Evolutionary conservation across 2,797 vertebrate genomes (phyloP).

Genomic region (Hoplostethus atlanticus): DNA sequence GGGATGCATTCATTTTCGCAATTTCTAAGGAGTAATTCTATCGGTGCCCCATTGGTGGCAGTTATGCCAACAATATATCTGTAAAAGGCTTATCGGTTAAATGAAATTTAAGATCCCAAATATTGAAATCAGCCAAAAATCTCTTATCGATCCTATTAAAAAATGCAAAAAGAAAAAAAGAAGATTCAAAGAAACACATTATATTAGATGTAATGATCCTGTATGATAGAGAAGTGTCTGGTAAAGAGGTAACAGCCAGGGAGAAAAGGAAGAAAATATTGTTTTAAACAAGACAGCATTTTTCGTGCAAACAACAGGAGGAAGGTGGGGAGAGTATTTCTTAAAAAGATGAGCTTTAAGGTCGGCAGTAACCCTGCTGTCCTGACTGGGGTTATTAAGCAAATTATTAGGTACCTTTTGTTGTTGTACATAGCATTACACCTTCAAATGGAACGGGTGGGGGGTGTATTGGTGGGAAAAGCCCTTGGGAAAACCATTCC

Average conservation of each 20-base stretch:
- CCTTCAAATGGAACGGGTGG: conserved; percentile 16
- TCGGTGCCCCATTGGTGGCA: too few relatives aligned
- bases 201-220: conserved; percentile 38
- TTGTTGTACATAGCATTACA: conserved; percentile 45
- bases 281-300: conserved; percentile 7
- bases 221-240: conserved; percentile 29
- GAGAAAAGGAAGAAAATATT: not conserved
- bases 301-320: conserved; percentile 25
- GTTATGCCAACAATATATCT: too few relatives aligned
- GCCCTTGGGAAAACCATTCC: conserved; percentile 44
- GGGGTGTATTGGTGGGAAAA: conserved; percentile 30
- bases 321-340: conserved; percentile 16
- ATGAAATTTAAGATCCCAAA: too few relatives aligned
- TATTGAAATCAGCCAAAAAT: too few relatives aligned
- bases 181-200: not conserved
- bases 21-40: too few relatives aligned
- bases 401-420: conserved; percentile 56
- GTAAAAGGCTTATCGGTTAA: too few relatives aligned
- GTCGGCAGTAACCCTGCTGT: conserved; percentile 16
- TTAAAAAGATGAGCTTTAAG: conserved; percentile 40
- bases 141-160: too few relatives aligned
- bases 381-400: conserved; percentile 53
- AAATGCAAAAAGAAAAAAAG: too few relatives aligned
- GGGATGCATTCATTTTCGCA: too few relatives aligned
- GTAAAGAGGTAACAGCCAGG: conserved; percentile 10